Conservation (phyloP, 2,113 vertebrate genomes). For the Grantiella picta region DNA sequence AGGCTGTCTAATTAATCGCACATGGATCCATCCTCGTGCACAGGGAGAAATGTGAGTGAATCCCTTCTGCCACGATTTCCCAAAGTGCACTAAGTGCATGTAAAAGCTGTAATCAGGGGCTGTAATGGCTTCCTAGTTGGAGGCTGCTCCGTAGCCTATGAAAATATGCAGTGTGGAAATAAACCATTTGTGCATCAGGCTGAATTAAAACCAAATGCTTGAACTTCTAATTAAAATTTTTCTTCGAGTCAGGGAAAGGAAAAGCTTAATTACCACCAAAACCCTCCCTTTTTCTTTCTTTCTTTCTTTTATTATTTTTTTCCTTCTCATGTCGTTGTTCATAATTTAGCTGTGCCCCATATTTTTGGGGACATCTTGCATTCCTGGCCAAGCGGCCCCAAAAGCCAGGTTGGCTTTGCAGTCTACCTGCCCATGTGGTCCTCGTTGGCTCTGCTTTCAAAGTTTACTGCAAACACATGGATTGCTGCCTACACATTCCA, state of each 20-base stretch:
- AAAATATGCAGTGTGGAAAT: constrained; percentile 53
- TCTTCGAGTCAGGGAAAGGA: constrained; percentile 12
- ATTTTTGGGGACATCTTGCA: neutral
- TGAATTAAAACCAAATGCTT: constrained; percentile 66
- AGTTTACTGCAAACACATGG: constrained; percentile 59
- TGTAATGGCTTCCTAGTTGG: constrained; percentile 55
- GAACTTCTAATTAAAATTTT: constrained; percentile 58
- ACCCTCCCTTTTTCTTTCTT: neutral
- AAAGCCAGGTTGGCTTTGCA: neutral
- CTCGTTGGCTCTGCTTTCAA: constrained; percentile 14
- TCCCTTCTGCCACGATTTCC: constrained; percentile 2
- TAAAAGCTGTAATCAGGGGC: constrained; percentile 56
- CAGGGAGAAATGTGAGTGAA: constrained; percentile 14
- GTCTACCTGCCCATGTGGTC: constrained; percentile 51
- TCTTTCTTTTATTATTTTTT: no score
- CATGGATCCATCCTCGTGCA: neutral
- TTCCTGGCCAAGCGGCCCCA: neutral
- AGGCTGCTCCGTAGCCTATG: constrained; percentile 33
- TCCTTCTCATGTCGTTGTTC: neutral
- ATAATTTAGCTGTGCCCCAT: neutral
- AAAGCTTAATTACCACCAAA: constrained; percentile 42
- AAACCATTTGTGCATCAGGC: constrained; percentile 60
- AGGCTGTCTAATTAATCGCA: constrained; percentile 42
- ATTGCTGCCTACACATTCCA: constrained; percentile 49
- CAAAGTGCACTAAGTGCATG: constrained; percentile 24